phyloP scores from a whole-genome alignment of 2,113 vertebrate genomes.

The Pseudorectes ferrugineus region DNA sequence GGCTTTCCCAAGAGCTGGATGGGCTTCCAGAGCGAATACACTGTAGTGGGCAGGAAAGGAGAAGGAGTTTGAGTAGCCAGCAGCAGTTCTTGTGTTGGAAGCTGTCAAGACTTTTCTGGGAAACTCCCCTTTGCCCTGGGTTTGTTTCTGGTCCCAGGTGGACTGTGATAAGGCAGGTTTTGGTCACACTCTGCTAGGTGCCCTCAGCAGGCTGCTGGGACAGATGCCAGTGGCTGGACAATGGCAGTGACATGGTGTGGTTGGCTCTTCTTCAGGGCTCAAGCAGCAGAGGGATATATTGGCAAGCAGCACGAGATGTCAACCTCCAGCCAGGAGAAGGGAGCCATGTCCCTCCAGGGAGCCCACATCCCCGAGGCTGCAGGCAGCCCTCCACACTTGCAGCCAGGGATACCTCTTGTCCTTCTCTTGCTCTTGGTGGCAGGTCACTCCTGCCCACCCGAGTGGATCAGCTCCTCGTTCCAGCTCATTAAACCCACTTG shows the following conservation, averaged over 20 bases:
- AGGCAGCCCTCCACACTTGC: background rate
- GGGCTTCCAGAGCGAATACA: background rate
- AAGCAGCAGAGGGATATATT: fast-evolving
- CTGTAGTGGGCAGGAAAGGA: background rate
- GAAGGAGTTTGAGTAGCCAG: background rate
- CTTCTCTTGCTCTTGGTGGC: conserved; percentile 16
- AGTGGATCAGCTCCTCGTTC: background rate
- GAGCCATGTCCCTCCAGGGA: background rate
- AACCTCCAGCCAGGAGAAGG: background rate
- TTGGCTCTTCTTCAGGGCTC: background rate
- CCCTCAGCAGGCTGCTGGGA: background rate
- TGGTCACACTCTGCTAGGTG: conserved; percentile 26
- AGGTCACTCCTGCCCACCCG: background rate
- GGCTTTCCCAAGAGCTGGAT: background rate
- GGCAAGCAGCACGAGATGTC: background rate
- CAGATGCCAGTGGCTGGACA: fast-evolving
- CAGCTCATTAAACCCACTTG: background rate
- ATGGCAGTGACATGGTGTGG: fast-evolving
- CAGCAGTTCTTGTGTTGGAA: background rate
- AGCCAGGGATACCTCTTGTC: background rate
- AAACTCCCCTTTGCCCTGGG: background rate
- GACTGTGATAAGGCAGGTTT: conserved; percentile 23
- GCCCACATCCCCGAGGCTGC: background rate
- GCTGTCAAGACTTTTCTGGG: background rate
- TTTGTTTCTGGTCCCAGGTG: conserved; percentile 3